Conservation (phyloP, 2,888 invertebrate species). For the Fissipunctia ypsillon region DNA sequence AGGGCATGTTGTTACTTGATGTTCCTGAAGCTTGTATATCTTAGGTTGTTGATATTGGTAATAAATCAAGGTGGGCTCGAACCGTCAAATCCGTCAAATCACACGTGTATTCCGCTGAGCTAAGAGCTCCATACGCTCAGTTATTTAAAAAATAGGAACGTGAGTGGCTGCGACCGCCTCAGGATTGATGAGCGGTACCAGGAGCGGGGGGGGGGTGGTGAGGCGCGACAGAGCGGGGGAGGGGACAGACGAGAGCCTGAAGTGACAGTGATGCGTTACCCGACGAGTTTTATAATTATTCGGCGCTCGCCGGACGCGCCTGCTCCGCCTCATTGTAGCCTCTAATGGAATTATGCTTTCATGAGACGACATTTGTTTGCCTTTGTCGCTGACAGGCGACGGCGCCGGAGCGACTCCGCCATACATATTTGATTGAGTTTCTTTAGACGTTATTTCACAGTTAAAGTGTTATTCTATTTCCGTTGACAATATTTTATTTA, state of each 20-base stretch:
- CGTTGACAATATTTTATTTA: constrained; percentile 24
- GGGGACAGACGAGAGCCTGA: neutral
- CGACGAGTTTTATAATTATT: neutral
- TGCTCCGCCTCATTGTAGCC: constrained; percentile 15
- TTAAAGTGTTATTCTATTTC: constrained; percentile 47
- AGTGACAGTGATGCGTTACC: too few relatives aligned
- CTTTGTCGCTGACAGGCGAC: constrained; percentile 36
- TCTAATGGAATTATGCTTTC: constrained; percentile 60
- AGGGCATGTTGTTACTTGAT: neutral
- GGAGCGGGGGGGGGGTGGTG: too few relatives aligned
- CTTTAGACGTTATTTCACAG: constrained; percentile 50
- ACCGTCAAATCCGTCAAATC: too few relatives aligned
- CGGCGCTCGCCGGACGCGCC: neutral
- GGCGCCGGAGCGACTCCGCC: constrained; percentile 11
- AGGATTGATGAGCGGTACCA: too few relatives aligned
- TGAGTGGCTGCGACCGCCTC: too few relatives aligned
- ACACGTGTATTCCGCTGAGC: neutral
- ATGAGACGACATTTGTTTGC: constrained; percentile 57
- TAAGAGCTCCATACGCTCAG: too few relatives aligned
- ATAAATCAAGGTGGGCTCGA: too few relatives aligned
- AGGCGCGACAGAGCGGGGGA: too few relatives aligned
- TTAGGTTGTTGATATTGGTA: neutral
- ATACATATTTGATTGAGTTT: constrained; percentile 60
- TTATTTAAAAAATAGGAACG: too few relatives aligned
- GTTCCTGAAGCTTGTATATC: too few relatives aligned